A percentile compares a stretch with the other conserved stretches of the same genome.
phyloP scores from a whole-genome alignment of 2,888 invertebrate species.

The Dolomedes plantarius region DNA sequence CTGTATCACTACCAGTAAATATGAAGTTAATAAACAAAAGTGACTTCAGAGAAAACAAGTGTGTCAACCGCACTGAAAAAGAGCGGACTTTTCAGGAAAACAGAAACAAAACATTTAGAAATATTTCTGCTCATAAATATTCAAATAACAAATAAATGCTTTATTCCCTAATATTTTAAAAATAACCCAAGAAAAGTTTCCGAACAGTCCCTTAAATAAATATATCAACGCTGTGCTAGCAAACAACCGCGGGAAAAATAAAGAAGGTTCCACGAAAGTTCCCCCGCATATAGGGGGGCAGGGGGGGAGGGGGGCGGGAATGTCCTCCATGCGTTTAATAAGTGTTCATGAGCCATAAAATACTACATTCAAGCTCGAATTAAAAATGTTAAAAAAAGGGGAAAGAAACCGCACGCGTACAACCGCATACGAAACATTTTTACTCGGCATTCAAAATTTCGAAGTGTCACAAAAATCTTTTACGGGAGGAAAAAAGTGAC shows the following conservation, averaged over 20 bases:
- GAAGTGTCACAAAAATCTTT: constrained; percentile 22
- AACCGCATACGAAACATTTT: background rate
- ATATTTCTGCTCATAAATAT: constrained; percentile 1
- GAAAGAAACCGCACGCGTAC: background rate
- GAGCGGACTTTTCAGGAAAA: background rate
- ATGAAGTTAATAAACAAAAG: too few relatives aligned
- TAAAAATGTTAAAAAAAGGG: background rate
- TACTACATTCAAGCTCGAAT: constrained; percentile 12
- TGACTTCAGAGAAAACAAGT: too few relatives aligned
- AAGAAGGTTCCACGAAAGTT: background rate
- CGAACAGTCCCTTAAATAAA: background rate
- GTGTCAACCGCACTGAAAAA: too few relatives aligned
- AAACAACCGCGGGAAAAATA: background rate
- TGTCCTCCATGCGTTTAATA: constrained; percentile 1
- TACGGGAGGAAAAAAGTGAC: constrained; percentile 1
- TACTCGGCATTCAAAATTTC: background rate
- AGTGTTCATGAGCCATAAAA: constrained; percentile 16
- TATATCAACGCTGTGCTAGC: background rate
- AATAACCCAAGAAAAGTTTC: background rate
- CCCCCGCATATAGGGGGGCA: too few relatives aligned
- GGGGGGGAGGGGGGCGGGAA: too few relatives aligned
- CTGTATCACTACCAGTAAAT: too few relatives aligned
- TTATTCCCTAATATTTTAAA: background rate
- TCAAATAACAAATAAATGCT: constrained; percentile 9
- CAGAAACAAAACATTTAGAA: background rate